Evolutionary conservation across 1,140 invertebrate genomes (phyloP).

Genomic region (Polyergus mexicanus): DNA sequence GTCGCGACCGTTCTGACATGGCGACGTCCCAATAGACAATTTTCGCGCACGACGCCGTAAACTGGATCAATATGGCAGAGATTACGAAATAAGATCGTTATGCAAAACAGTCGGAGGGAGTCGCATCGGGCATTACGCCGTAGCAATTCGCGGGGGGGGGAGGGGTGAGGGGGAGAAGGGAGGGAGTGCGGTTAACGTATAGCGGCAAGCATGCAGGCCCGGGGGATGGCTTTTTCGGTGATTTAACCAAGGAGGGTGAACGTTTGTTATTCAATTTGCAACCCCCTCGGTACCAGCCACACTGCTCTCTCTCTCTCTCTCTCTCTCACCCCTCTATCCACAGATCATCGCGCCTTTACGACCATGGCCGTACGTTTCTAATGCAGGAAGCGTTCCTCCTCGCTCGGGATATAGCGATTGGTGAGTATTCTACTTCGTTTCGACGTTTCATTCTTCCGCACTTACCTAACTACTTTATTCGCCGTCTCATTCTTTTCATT

Average conservation of each 20-base stretch:
- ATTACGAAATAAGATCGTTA: constrained; percentile 85
- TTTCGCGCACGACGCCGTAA: constrained; percentile 68
- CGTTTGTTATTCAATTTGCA: constrained; percentile 86
- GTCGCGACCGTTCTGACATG: constrained; percentile 2
- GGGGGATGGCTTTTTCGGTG: constrained; percentile 82
- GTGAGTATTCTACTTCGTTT: constrained; percentile 19
- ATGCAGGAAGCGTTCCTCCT: constrained; percentile 52
- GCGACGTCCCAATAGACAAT: constrained; percentile 72
- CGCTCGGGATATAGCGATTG: constrained; percentile 39
- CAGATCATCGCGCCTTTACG: constrained; percentile 73
- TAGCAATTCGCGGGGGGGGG: constrained; percentile 71
- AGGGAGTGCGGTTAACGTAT: constrained; percentile 81
- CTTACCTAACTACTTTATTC: constrained; percentile 52
- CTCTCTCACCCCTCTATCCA: constrained; percentile 60
- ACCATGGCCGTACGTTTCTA: constrained; percentile 55
- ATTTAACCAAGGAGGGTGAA: constrained; percentile 83
- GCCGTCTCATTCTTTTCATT: constrained; percentile 11
- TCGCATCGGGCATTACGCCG: constrained; percentile 58
- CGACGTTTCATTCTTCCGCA: constrained; percentile 43
- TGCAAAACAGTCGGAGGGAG: constrained; percentile 80
- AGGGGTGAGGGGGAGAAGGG: constrained; percentile 54
- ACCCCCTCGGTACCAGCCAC: constrained; percentile 76
- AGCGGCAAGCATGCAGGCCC: constrained; percentile 72
- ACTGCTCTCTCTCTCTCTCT: constrained; percentile 13
- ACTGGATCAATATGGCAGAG: constrained; percentile 85